These are phyloP conservation scores for Folsomia candida DNA, from an alignment of 2,888 invertebrate species.

Conservation along the genomic window DNA sequence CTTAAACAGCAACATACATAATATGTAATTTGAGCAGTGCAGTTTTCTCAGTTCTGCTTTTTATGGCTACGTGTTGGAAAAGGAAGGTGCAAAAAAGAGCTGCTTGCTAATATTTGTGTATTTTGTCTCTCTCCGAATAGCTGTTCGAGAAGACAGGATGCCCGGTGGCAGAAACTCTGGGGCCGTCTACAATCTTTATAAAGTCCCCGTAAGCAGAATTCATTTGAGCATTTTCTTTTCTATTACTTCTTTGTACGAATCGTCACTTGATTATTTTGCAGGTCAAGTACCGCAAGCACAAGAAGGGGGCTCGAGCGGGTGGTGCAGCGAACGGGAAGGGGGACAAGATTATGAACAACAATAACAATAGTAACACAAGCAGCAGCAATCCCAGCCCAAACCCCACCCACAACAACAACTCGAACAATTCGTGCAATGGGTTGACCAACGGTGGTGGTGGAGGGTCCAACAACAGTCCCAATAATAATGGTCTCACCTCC, in stretches of 20 bases:
- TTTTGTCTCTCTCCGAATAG: constrained; percentile 58
- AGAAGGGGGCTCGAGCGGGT: constrained; percentile 60
- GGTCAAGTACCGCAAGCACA: constrained; percentile 97
- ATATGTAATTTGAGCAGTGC: background rate
- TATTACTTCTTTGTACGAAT: background rate
- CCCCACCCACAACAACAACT: constrained; percentile 54
- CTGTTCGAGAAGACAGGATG: constrained; percentile 98
- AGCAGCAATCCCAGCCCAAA: constrained; percentile 55
- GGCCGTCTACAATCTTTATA: constrained; percentile 97
- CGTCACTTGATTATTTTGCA: constrained; percentile 50
- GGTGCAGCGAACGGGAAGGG: constrained; percentile 56
- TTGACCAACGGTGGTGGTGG: constrained; percentile 28
- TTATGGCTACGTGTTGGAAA: background rate
- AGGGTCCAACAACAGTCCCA: constrained; percentile 27
- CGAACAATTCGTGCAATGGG: constrained; percentile 43
- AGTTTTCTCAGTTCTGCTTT: background rate
- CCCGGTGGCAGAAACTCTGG: constrained; percentile 99
- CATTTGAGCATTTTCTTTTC: background rate
- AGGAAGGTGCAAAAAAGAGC: background rate
- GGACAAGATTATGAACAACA: constrained; percentile 57
- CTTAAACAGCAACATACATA: no score
- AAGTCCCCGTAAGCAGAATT: constrained; percentile 59
- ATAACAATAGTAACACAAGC: constrained; percentile 53
- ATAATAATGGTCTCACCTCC: constrained; percentile 51
- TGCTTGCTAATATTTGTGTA: background rate